A percentile compares a stretch with the other conserved stretches of the same genome.
phyloP scores from a whole-genome alignment of 2,113 vertebrate species.

The Urocolius indicus region DNA sequence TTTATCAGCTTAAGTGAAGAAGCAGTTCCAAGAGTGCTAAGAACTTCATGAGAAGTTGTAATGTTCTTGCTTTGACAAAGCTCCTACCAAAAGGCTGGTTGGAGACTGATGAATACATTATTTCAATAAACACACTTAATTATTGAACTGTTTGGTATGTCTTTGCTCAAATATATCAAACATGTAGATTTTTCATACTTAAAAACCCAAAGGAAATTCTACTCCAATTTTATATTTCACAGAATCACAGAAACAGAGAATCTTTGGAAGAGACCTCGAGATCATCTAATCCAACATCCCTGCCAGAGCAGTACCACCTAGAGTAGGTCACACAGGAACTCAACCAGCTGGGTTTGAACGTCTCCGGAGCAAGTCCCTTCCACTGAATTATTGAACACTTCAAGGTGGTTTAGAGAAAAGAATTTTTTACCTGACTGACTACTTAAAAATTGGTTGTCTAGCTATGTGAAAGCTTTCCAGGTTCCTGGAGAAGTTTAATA shows the following conservation, averaged over 20 bases:
- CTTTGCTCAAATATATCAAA: neutral
- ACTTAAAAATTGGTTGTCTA: neutral
- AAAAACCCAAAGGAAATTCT: neutral
- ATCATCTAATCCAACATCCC: too few species aligned
- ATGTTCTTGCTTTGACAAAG: neutral
- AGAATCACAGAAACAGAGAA: too few species aligned
- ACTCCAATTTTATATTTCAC: neutral
- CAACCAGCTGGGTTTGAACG: too few species aligned
- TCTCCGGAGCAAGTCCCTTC: neutral
- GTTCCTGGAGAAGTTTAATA: neutral
- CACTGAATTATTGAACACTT: neutral
- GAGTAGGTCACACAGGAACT: too few species aligned
- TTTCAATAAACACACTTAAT: neutral
- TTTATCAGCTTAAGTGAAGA: conserved; percentile 3
- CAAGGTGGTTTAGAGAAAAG: neutral
- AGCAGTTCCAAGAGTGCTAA: neutral
- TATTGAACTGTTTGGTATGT: neutral
- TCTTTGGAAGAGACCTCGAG: too few species aligned
- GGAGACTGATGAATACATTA: neutral
- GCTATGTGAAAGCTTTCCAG: neutral
- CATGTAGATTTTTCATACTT: neutral
- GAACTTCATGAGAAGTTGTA: neutral
- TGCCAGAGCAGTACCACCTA: too few species aligned
- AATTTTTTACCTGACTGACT: neutral
- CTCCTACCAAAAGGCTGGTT: neutral